A percentile compares a stretch with the other conserved stretches of the same genome.
Conservation (phyloP, 2,888 invertebrate genomes). For the Operophtera brumata region DNA sequence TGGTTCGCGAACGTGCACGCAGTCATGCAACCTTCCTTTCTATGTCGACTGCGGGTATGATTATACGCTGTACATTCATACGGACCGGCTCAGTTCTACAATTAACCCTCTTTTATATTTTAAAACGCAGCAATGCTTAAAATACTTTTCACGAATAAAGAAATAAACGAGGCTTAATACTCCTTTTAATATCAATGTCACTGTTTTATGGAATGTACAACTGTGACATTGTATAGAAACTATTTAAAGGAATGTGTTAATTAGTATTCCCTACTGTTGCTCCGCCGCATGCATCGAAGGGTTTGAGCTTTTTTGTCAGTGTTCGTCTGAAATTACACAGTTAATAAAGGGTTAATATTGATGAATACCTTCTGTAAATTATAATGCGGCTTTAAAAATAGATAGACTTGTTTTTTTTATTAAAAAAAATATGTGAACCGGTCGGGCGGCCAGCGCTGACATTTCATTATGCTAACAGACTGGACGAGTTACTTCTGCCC, state of each 20-base stretch:
- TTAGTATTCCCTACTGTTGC: constrained; percentile 22
- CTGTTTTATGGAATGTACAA: constrained; percentile 19
- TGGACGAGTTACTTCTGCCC: constrained; percentile 57
- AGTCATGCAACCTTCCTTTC: constrained; percentile 50
- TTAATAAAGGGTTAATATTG: constrained; percentile 36
- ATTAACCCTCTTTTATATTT: constrained; percentile 29
- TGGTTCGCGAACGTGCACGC: constrained; percentile 40
- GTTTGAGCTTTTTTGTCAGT: constrained; percentile 14
- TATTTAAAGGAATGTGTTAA: constrained; percentile 18
- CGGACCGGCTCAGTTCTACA: constrained; percentile 24
- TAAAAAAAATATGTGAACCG: constrained; percentile 58
- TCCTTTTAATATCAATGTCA: constrained; percentile 20
- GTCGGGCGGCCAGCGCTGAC: constrained; percentile 66
- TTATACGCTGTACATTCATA: constrained; percentile 30
- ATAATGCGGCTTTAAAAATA: constrained; percentile 63
- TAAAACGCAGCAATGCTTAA: constrained; percentile 17
- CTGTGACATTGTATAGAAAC: constrained; percentile 20
- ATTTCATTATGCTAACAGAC: constrained; percentile 72
- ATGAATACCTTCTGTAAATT: constrained; percentile 35
- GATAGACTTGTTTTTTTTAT: no score
- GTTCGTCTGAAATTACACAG: constrained; percentile 17
- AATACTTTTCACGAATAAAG: constrained; percentile 11
- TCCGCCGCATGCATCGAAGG: constrained; percentile 9
- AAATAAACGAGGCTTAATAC: constrained; percentile 10
- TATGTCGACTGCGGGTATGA: constrained; percentile 32